Base-by-base conservation (phyloP, 37 sponge, comb jelly and placozoan genomes). In the Eunapius fragilis region DNA sequence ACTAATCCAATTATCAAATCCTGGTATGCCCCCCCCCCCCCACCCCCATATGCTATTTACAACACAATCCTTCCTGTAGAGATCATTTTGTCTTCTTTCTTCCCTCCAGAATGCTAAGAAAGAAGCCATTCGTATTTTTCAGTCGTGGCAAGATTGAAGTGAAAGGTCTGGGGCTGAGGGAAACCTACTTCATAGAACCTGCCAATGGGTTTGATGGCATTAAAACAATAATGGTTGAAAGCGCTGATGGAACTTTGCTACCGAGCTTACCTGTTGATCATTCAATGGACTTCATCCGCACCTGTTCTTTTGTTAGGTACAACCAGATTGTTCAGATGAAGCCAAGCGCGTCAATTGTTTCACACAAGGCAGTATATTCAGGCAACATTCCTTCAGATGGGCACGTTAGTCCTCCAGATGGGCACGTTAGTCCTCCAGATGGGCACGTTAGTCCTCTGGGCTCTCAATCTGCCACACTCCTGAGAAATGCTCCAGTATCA, bases 111-210 rank as follows among this genome's bases (percentile, higher is more conserved):
- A 0, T 33, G 41, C 67, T 87, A 7, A 76, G 76, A 27, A 68
- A 75, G 3, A 67, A 84, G 23, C 73, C 72, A 31, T 86, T 71
- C 25, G n/a, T 28, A 19, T 86, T 83, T 58, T 85, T 79, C 25
- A 79, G 85, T 22, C 74, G 92, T 70, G 92, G 92, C 19, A 26
- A 69, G 23, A 87, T 91, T 27, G 14, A 25, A 36, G 41, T 91
- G 2, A 91, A 91, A 32, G 92, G 92, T 13, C 75, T 91, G 34
- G 88, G 74, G 0, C 19, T 67, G 70, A 69, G 38, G 47, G 70
- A 69, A 38, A 87, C 88, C 25, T 87, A 87, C 76, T 91, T 84
- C 70, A 75, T 91, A 5, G 92, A 87, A 79, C 80, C 76, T 17
- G 41, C 41, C 41, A 41, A 41, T 41, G 41, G 41, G 6, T 58